Conservation (phyloP, 2,888 invertebrate species). For the Diloba caeruleocephala region DNA sequence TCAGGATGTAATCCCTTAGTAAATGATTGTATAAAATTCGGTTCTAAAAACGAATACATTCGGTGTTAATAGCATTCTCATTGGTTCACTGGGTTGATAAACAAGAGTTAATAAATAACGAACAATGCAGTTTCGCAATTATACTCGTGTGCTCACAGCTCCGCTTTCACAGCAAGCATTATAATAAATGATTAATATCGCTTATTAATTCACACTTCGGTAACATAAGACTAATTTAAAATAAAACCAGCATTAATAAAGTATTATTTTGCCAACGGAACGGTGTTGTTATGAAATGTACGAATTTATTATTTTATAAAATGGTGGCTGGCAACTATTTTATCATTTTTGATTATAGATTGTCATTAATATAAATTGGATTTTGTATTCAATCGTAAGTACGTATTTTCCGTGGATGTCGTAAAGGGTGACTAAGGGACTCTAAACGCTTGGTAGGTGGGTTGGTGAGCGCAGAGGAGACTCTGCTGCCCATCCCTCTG, state of each 20-base stretch:
- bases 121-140: too few species aligned
- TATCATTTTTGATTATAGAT: neutral
- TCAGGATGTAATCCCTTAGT: too few species aligned
- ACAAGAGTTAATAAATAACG: too few species aligned
- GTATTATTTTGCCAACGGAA: slow-evolving; percentile 10
- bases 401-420: too few species aligned
- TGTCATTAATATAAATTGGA: slow-evolving; percentile 16
- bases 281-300: slow-evolving; percentile 19
- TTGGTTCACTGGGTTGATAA: too few species aligned
- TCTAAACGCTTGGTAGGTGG: too few species aligned
- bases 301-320: slow-evolving; percentile 21
- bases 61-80: too few species aligned
- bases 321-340: neutral
- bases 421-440: too few species aligned
- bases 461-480: too few species aligned
- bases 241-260: slow-evolving; percentile 31
- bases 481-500: too few species aligned
- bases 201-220: slow-evolving; percentile 35
- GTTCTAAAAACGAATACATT: too few species aligned
- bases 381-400: slow-evolving; percentile 15
- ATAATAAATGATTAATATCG: slow-evolving; percentile 31
- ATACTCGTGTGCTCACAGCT: neutral
- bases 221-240: slow-evolving; percentile 25
- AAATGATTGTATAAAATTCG: too few species aligned
- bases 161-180: slow-evolving; percentile 11